Evolutionary conservation across 2,888 invertebrate genomes (phyloP), one percentile per base, ranked within the genome.

Genomic region (Phasia obesa): DNA sequence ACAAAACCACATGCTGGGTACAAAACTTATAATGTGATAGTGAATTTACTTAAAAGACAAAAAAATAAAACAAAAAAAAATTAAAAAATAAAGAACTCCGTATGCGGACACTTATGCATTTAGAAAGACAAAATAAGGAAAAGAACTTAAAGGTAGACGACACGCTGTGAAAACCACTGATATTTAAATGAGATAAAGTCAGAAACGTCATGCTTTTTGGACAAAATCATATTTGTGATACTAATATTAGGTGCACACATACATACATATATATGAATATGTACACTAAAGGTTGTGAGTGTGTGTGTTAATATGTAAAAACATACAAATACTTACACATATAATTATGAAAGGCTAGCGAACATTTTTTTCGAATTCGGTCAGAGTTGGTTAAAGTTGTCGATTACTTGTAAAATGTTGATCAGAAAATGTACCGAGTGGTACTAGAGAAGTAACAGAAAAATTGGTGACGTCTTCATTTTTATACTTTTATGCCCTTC

Each of bases 181-280:
- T 82, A 82, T 82, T 82, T 74, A 78, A 78, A 82, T 82, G 82
- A 78, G 82, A 82, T 82, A 82, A 82, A 82, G 82, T 82, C 82
- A 60, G 51, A 82, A 78, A 82, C 69, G 82, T 82, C 82, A 82
- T 82, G 82, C 78, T 82, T 82, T 70, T 77, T 82, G 70, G 70
- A 78, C 74, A 73, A 82, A 82, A 82, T 82, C 82, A 82, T 82
- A 82, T 70, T 70, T 82, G 73, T 67, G 67, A 67, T 74, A 78
- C 60, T 60, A 67, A 74, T 67, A 69, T 60, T 67, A 70, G 44
- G 44, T 23, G 23, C 11, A 35, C 47, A 69, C 6, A 17, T 25
- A 17, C n/a, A 44, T 1, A 35, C 21, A 35, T 15, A 53, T 9
- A 23, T 9, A 42, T 17, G 17, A 25, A 7, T 17, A 19, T 57